Conservation (phyloP, 2,113 vertebrate genomes). For the Silurus meridionalis region DNA sequence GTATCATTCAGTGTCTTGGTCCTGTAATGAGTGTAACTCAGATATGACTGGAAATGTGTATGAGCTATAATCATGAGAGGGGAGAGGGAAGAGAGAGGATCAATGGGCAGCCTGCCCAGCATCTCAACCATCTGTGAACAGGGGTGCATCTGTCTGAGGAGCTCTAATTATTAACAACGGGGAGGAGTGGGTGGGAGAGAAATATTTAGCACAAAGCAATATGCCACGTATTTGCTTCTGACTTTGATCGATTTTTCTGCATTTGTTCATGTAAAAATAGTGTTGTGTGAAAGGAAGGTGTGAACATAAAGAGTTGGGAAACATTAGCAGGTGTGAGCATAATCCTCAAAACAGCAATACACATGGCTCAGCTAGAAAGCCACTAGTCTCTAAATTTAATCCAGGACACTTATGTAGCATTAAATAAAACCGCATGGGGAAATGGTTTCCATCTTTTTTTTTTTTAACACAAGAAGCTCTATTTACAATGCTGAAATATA, state of each 20-base stretch:
- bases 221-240: conserved; percentile 22
- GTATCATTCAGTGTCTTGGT: background rate
- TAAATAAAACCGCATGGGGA: background rate
- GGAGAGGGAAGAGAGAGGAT: background rate
- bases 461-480: background rate
- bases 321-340: background rate
- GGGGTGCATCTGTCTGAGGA: conserved; percentile 38
- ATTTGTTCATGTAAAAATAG: background rate
- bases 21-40: conserved; percentile 17
- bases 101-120: conserved; percentile 47
- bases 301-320: background rate
- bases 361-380: background rate
- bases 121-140: conserved; percentile 52
- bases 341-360: background rate
- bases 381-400: background rate
- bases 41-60: conserved; percentile 36
- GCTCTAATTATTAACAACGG: conserved; percentile 42
- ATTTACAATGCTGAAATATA: conserved; percentile 1
- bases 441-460: background rate
- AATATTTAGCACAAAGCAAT: conserved; percentile 1
- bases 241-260: background rate
- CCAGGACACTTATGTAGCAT: background rate
- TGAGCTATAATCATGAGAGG: conserved; percentile 27
- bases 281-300: background rate
- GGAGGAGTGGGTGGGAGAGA: conserved; percentile 17